Base-by-base conservation (phyloP, 2,797 vertebrate species). In the Tinamus major region DNA sequence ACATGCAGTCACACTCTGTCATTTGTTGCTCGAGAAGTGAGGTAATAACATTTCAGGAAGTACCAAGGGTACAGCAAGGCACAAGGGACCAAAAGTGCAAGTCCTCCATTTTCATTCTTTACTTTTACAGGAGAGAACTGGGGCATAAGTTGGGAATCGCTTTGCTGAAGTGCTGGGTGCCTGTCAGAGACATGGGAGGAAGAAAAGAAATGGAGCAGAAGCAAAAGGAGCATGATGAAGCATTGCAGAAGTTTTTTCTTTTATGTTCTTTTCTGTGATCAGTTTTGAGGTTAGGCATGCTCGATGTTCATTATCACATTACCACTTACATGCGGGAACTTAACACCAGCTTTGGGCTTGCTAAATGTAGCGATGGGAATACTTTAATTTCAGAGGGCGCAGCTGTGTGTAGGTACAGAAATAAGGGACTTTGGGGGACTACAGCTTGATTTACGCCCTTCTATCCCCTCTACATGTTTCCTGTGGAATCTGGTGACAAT, bases 11-110 rank as follows among this genome's bases (percentile, higher is more conserved):
- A 9, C 75, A 16, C 55, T 1, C 7, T 94, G 93, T 89, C 89
- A 91, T 79, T 89, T 70, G 46, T 55, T 84, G 67, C 71, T 72
- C 79, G 46, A 82, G 90, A 56, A 93, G 76, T 4, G 58, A 71
- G 85, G 79, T 63, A 85, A 80, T 75, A 44, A 48, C 62, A 0
- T 0, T 31, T 78, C 63, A 26, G 94, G 71, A 69, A 84, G 59
- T 23, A 37, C 18, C 2, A 76, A 69, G 46, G 46, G 80, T 62
- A 8, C 1, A 0, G 31, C 56, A 56, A 23, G 19, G 24, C 62
- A 27, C 0, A 1, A 17, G 2, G 10, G n/a, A 18, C 65, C 29
- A 80, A 35, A 18, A 39, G 31, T 56, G 70, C 58, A 42, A 75
- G 74, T 80, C 41, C 15, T 78, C 1, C 2, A 0, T 31, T 51